Evolutionary conservation across 2,113 vertebrate species (phyloP).

Genomic region (Dicaeum eximium): DNA sequence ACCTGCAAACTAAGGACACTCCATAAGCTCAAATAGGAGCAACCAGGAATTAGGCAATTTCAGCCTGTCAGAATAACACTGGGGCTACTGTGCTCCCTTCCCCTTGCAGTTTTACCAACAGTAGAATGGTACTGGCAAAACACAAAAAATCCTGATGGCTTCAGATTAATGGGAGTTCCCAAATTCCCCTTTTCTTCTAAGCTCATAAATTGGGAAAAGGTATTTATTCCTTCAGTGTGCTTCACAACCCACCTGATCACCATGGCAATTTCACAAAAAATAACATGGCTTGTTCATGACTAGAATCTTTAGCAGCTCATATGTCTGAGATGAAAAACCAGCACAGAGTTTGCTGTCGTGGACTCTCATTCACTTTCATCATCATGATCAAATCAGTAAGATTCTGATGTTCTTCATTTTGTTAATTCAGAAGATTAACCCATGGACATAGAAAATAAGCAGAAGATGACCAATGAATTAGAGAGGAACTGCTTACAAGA

Average conservation of each 20-base stretch:
- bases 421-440: background rate
- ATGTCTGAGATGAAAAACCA: background rate
- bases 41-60: background rate
- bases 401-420: background rate
- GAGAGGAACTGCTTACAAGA: background rate
- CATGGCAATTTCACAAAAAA: background rate
- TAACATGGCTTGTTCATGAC: background rate
- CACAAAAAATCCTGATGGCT: background rate
- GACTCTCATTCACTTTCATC: background rate
- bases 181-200: background rate
- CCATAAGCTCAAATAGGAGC: background rate
- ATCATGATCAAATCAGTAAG: background rate
- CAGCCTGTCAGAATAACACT: background rate
- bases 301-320: background rate
- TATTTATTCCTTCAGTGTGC: background rate
- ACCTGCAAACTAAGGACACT: background rate
- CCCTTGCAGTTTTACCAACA: background rate
- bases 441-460: background rate
- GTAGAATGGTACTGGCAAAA: background rate
- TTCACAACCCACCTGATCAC: conserved; percentile 12
- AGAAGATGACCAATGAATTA: background rate
- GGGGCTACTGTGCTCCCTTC: background rate
- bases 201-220: background rate
- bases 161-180: background rate
- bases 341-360: background rate